Evolutionary conservation across 2,113 vertebrate species (phyloP).

Genomic region (Acrocephalus kingi): DNA sequence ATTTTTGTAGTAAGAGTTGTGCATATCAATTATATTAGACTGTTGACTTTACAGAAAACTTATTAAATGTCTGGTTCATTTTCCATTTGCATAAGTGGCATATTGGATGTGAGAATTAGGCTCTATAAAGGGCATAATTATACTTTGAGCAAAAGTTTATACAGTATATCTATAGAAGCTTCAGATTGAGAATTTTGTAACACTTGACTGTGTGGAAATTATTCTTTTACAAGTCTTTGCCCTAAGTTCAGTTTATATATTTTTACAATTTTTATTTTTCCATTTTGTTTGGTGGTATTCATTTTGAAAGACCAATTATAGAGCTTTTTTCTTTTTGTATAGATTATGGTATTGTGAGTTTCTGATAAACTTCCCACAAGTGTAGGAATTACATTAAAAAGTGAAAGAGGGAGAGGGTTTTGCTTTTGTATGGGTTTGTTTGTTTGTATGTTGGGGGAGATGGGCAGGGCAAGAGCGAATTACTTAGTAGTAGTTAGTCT

Average conservation of each 20-base stretch:
- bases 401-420: background rate
- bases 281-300: background rate
- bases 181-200: background rate
- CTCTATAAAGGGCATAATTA: background rate
- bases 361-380: background rate
- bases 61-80: background rate
- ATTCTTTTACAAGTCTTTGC: background rate
- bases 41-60: background rate
- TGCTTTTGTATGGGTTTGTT: background rate
- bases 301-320: background rate
- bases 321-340: accelerated
- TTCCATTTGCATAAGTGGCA: background rate
- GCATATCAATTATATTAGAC: background rate
- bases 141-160: background rate
- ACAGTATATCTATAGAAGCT: background rate
- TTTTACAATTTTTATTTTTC: background rate
- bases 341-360: background rate
- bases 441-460: background rate
- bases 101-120: background rate
- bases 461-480: background rate
- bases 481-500: background rate
- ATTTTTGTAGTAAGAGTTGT: background rate
- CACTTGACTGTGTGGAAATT: background rate
- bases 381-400: background rate
- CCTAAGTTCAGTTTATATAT: background rate